Evolutionary conservation across 1,140 invertebrate genomes (phyloP).

Genomic region (Anoplophora glabripennis): DNA sequence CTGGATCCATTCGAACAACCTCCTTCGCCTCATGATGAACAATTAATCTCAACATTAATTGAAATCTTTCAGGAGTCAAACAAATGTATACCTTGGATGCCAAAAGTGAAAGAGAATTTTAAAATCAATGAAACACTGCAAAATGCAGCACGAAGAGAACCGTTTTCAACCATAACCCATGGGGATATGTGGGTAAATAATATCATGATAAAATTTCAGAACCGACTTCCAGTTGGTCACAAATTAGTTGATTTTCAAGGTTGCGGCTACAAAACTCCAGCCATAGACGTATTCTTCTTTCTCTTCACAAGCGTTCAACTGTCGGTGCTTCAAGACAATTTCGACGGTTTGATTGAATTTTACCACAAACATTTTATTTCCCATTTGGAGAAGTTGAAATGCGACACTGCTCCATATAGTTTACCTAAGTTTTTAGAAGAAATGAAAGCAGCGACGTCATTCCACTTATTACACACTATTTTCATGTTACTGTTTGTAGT

Average conservation of each 20-base stretch:
- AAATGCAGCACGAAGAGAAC: constrained; percentile 28
- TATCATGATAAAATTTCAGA: constrained; percentile 50
- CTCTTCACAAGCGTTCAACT: no score
- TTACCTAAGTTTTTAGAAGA: no score
- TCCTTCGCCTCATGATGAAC: background rate
- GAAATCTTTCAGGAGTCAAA: background rate
- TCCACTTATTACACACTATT: constrained; percentile 54
- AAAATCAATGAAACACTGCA: background rate
- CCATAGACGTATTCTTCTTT: no score
- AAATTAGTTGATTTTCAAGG: no score
- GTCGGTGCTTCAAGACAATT: no score
- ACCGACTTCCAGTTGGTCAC: background rate
- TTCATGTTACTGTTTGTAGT: constrained; percentile 48
- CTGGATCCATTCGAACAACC: constrained; percentile 15
- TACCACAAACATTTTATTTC: no score
- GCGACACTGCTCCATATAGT: no score
- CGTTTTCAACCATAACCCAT: constrained; percentile 54
- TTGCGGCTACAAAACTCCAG: no score
- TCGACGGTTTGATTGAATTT: no score
- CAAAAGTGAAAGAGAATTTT: background rate
- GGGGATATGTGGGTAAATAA: constrained; percentile 63
- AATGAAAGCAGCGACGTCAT: no score
- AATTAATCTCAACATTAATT: background rate
- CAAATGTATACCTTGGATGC: background rate
- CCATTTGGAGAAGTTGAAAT: no score